Evolutionary conservation across 2,888 invertebrate genomes (phyloP), one percentile per base, ranked within the genome.

Genomic region (Ichneumoninae sp.): DNA sequence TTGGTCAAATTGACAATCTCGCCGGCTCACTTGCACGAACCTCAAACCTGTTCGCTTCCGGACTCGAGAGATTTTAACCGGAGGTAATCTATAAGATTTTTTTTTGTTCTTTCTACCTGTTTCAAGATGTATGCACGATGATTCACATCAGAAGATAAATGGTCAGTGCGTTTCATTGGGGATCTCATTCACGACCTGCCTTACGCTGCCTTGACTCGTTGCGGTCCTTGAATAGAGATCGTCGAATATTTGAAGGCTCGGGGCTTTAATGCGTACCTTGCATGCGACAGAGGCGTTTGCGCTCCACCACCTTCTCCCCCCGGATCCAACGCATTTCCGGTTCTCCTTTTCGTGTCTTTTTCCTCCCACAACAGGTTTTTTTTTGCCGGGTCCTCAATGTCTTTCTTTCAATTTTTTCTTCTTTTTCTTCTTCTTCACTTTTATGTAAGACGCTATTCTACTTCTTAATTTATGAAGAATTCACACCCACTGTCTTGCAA

Each of bases 181-280:
- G 69, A 54, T 40, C 54, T 36, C 60, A 22, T 70, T 57, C 71
- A 47, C 70, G 79, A 83, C 75, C 79, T 83, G 80, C 83, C 65
- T 74, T 68, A 78, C 52, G 65, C 69, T 50, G 62, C 66, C 44
- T 57, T 44, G 50, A 66, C 36, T 70, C 57, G 75, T 54, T 71
- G 68, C 80, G 60, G 52, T 71, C 40, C 79, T 75, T 83, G 83
- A 83, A 83, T 83, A 79, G 74, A 79, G 79, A 83, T 79, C 62
- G 75, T 79, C 79, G 47, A 62, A 76, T 71, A 68, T 52, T 36
- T 57, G 65, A 62, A 52, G 62, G 44, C 52, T 40, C 62, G 30
- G 68, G 33, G 50, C 19, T 75, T 26, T 62, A 44, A 60, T 72
- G 22, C 3, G 30, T 44, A 57, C 44, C 44, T 47, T 60, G 26